Conservation (phyloP, 92 coral and sea anemone species). For the Diadumene lineata region DNA sequence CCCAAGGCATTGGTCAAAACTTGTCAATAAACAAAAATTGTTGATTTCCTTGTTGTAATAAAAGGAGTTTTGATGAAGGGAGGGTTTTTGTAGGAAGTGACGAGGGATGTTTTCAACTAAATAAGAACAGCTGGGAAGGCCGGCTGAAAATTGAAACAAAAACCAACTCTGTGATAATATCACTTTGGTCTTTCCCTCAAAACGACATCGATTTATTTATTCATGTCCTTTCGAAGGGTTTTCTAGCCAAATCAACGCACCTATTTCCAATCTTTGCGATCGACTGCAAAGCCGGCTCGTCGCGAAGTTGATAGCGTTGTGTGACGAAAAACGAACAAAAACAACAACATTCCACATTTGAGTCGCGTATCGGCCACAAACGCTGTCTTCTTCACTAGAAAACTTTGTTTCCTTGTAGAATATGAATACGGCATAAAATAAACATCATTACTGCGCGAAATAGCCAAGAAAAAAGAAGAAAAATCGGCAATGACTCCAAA, state of each 20-base stretch:
- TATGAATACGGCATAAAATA: background rate
- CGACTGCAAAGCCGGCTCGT: background rate
- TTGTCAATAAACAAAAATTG: constrained; percentile 45
- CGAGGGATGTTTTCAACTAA: constrained; percentile 37
- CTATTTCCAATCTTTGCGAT: constrained; percentile 11
- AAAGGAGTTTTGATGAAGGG: constrained; percentile 51
- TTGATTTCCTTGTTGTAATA: constrained; percentile 44
- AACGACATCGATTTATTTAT: constrained; percentile 86
- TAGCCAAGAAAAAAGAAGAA: too few species aligned
- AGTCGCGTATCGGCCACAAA: constrained; percentile 2
- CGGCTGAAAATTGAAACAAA: constrained; percentile 71
- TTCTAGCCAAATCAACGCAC: constrained; percentile 32
- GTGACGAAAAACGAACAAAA: constrained; percentile 31
- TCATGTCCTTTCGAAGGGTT: constrained; percentile 74
- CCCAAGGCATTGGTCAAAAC: constrained; percentile 45
- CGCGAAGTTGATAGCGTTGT: constrained; percentile 10
- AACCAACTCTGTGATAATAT: constrained; percentile 81
- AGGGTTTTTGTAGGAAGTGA: constrained; percentile 39
- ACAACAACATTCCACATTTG: constrained; percentile 22
- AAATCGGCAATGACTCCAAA: background rate
- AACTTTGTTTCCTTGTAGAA: background rate
- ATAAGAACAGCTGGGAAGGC: constrained; percentile 73
- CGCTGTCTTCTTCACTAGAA: background rate
- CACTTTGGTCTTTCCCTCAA: constrained; percentile 76
- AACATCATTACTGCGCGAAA: too few species aligned